Percentiles rank a stretch among this genome's conserved stretches.
phyloP scores from a whole-genome alignment of 2,113 vertebrate genomes.

The Ginglymostoma cirratum region DNA sequence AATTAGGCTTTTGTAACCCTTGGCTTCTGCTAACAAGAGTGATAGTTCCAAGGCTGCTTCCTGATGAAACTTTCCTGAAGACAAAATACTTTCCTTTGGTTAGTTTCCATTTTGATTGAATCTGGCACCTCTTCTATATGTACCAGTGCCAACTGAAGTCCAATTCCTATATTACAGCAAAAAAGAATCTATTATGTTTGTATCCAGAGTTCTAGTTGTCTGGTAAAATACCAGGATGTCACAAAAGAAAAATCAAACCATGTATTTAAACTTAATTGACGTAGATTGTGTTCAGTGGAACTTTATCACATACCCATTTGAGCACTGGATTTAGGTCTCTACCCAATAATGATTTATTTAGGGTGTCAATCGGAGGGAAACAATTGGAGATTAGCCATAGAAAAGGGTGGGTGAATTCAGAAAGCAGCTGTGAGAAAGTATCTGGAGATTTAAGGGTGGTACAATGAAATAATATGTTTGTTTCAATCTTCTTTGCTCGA shows the following conservation, averaged over 20 bases:
- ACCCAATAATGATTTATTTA: no score
- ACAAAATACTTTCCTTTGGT: not conserved
- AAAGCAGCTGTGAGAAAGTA: slow-evolving; percentile 21
- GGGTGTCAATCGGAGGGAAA: not conserved
- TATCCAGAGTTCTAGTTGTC: not conserved
- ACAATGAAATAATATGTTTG: not conserved
- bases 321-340: not conserved
- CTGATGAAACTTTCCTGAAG: slow-evolving; percentile 14
- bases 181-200: not conserved
- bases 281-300: not conserved
- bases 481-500: slow-evolving; percentile 14
- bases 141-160: not conserved
- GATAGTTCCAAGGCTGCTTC: not conserved
- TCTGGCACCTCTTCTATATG: not conserved
- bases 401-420: not conserved
- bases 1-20: not conserved
- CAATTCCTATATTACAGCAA: not conserved
- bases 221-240: not conserved
- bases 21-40: not conserved
- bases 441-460: slow-evolving; percentile 17
- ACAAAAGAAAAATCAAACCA: not conserved
- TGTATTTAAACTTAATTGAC: not conserved
- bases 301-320: not conserved
- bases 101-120: not conserved
- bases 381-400: not conserved